Evolutionary conservation across 2,888 invertebrate species (phyloP).

Genomic region (Synanthedon myopaeformis): DNA sequence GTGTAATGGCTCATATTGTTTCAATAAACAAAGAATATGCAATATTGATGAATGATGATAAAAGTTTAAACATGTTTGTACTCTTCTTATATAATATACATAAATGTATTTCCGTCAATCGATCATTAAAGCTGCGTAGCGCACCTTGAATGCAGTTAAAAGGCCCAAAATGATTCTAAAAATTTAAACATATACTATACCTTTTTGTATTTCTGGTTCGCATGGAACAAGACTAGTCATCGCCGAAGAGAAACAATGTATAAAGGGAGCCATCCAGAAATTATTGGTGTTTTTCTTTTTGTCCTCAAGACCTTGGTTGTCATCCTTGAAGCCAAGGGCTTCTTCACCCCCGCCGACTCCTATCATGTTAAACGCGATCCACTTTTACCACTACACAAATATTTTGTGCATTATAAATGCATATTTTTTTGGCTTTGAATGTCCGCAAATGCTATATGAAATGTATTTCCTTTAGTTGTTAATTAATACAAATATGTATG

Average conservation of each 20-base stretch:
- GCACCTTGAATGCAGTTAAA: background rate
- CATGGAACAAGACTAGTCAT: background rate
- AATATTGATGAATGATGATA: too few relatives aligned
- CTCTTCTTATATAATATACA: too few relatives aligned
- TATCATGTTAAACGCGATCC: too few relatives aligned
- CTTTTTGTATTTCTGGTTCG: background rate
- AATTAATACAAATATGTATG: too few relatives aligned
- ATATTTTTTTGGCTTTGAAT: too few relatives aligned
- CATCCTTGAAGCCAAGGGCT: background rate
- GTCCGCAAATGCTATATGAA: too few relatives aligned
- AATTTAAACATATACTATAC: background rate
- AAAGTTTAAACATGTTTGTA: too few relatives aligned
- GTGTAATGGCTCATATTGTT: too few relatives aligned
- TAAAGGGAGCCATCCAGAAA: background rate
- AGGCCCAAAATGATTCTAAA: background rate
- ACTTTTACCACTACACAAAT: too few relatives aligned
- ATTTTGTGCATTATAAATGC: too few relatives aligned
- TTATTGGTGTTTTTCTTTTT: background rate
- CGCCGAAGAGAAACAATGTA: background rate
- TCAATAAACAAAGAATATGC: too few relatives aligned
- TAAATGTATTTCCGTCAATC: background rate
- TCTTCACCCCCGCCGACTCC: background rate
- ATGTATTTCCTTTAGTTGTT: too few relatives aligned
- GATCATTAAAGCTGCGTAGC: background rate
- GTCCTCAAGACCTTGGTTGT: background rate